phyloP scores from a whole-genome alignment of 2,113 vertebrate genomes.

The Siphamia tubifer region DNA sequence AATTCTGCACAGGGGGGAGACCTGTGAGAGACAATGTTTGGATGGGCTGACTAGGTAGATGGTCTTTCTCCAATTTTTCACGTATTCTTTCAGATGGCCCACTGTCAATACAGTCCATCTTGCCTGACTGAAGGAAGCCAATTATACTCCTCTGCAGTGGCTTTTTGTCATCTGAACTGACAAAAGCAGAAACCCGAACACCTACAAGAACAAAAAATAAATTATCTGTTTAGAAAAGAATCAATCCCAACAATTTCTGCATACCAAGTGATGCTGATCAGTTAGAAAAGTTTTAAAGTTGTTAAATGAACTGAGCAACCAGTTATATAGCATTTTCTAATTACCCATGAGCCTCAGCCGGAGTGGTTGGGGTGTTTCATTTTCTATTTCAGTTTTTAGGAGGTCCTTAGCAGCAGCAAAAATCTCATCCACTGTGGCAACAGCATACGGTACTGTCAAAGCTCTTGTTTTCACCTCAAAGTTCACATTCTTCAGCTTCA shows the following conservation, averaged over 20 bases:
- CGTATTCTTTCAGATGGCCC: neutral
- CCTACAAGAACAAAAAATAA: conserved; percentile 76
- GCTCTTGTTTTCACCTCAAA: conserved; percentile 96
- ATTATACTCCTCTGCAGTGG: conserved; percentile 90
- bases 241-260: neutral
- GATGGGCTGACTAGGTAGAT: neutral
- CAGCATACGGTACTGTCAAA: conserved; percentile 80
- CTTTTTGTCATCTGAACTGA: conserved; percentile 85
- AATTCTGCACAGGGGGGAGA: neutral
- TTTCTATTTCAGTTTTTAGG: conserved; percentile 89
- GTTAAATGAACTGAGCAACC: conserved; percentile 15
- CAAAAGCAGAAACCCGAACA: conserved; percentile 90
- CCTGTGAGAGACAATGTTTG: neutral
- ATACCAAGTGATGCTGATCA: conserved; percentile 25
- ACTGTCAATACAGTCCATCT: conserved; percentile 14
- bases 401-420: conserved; percentile 92
- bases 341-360: conserved; percentile 97
- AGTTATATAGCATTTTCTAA: conserved; percentile 20
- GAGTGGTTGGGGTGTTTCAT: conserved; percentile 86
- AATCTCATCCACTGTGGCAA: conserved; percentile 91
- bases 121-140: conserved; percentile 86
- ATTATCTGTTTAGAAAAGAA: conserved; percentile 5
- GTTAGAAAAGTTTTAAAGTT: conserved; percentile 32
- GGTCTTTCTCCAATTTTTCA: conserved; percentile 14
- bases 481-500: conserved; percentile 95